Base-by-base conservation (phyloP, 2,113 vertebrate species). In the Rhynchomys soricoides region DNA sequence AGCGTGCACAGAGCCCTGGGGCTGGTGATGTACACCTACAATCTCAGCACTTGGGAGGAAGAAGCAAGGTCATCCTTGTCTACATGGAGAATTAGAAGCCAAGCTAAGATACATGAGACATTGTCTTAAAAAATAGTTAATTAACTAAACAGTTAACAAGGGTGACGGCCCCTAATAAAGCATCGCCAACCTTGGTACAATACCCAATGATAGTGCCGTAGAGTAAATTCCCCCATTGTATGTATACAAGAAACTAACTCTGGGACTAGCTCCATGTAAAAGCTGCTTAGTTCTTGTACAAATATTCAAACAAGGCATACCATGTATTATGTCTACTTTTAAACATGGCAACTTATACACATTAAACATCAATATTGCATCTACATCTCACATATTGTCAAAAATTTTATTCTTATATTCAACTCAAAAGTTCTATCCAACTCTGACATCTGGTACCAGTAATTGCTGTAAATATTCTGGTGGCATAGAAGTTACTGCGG, bases 171-270 rank as follows among this genome's bases (percentile, higher is more conserved):
- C 1, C 19, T 17, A 2, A 43, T 2, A 50, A 83, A 73, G 2
- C 17, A 85, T 82, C 90, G 55, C 81, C 34, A 86, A 55, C 17
- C 40, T 40, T 71, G 17, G 21, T 3, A 12, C 13, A 5, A 52
- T n/a, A 73, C 0, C 21, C 0, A 31, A 3, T 31, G 4, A 29
- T 17, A 22, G 15, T 11, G 4, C 43, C 55, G 17, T 19, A 87
- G 40, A 81, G 59, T 55, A 79, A 62, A 88, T 64, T 34, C 64
- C 1, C 52, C 59, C 9, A 7, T 8, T 82, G 78, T 9, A 55
- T 68, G 11, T 66, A 12, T 50, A 5, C 9, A 57, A 34, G 17
- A 66, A 34, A 34, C 12, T 43, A 26, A 66, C 21, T 45, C 22
- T 71, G 85, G 93, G 85, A 62, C 7, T 11, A 29, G 40, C 19